phyloP scores from a whole-genome alignment of 2,888 invertebrate genomes.

The Tetragnatha montana region DNA sequence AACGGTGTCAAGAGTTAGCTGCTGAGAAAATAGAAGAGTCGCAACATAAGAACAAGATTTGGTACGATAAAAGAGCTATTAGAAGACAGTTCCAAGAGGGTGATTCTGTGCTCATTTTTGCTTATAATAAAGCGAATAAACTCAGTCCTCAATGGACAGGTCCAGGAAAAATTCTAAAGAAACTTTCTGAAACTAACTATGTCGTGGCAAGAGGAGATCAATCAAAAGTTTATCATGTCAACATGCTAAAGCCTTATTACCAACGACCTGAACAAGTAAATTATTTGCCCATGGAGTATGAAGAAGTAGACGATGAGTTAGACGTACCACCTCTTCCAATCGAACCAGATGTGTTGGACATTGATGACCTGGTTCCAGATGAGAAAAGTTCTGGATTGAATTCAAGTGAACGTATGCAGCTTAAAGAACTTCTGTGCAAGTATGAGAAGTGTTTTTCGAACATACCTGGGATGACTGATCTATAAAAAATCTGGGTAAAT shows the following conservation, averaged over 20 bases:
- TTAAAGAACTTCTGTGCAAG: not conserved
- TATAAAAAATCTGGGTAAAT: too few species aligned
- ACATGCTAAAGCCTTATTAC: conserved; percentile 30
- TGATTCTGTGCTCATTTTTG: not conserved
- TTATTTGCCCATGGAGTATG: not conserved
- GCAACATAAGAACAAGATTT: not conserved
- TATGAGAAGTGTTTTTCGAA: not conserved
- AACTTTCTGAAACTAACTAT: conserved; percentile 28
- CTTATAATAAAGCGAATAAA: not conserved
- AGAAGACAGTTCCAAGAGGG: not conserved
- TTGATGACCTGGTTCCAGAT: not conserved
- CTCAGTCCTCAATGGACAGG: not conserved
- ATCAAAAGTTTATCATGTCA: conserved; percentile 14
- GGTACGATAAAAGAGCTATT: not conserved
- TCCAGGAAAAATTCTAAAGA: not conserved
- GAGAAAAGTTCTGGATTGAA: not conserved
- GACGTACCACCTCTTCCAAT: not conserved
- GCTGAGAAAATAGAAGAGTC: not conserved
- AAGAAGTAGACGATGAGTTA: not conserved
- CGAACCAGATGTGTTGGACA: not conserved
- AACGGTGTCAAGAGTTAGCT: not conserved
- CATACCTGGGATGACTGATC: not conserved
- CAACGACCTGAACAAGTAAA: not conserved
- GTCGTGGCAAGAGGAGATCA: not conserved
- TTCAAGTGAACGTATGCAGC: not conserved